Percentiles rank a stretch among this genome's conserved stretches.
phyloP scores from a whole-genome alignment of 2,888 invertebrate species.

The Melinaea marsaeus region DNA sequence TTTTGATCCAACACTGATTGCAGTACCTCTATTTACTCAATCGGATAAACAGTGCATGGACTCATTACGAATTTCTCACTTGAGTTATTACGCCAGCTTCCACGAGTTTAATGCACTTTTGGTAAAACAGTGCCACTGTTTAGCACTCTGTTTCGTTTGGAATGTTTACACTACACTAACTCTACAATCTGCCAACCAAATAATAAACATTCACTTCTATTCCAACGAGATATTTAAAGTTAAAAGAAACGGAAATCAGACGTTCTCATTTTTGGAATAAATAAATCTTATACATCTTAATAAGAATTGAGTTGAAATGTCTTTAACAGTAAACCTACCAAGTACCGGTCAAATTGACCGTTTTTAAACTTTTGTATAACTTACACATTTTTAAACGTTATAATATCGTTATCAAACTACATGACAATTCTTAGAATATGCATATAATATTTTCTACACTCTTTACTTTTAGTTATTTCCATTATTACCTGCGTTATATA shows the following conservation, averaged over 20 bases:
- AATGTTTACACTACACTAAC: neutral
- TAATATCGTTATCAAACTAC: no score
- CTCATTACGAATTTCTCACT: conserved; percentile 1
- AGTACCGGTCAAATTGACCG: no score
- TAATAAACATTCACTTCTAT: neutral
- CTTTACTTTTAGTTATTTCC: no score
- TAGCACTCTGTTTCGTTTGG: neutral
- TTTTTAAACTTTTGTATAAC: no score
- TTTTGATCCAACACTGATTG: conserved; percentile 1
- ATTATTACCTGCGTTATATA: no score
- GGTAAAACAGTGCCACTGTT: conserved; percentile 14
- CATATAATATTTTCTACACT: no score
- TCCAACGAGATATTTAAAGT: neutral
- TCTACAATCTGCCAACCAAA: conserved; percentile 1
- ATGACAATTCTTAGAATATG: no score
- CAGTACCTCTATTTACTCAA: neutral
- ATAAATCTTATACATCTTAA: neutral
- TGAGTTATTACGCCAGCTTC: conserved; percentile 3
- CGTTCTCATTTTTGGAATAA: no score
- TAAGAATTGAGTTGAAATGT: no score
- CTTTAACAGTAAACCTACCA: no score
- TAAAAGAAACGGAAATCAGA: no score
- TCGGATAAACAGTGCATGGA: neutral
- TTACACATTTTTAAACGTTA: no score
- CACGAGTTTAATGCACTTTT: conserved; percentile 15